Base-by-base conservation (phyloP, 1,140 invertebrate species). In the Anadara kagoshimensis region DNA sequence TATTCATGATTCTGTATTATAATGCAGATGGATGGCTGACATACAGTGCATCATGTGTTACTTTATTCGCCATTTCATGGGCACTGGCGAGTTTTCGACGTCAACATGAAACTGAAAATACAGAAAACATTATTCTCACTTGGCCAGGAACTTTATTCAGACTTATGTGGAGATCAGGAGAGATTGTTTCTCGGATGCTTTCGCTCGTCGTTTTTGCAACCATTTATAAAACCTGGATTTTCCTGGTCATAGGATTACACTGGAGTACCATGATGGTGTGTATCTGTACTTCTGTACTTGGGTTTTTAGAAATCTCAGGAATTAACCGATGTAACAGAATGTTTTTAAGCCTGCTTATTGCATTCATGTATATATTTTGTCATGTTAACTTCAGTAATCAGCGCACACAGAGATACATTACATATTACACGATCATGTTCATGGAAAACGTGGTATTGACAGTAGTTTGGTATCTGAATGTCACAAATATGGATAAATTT, bases 401-500 rank as follows among this genome's bases (percentile, higher is more conserved):
- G 10, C 94, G 94, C 87, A 92, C 95, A 78, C 89, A 93, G 57
- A 95, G 95, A 89, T 94, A 95, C 93, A 91, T 93, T 14, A 94
- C 94, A 65, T 97, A 95, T 90, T 97, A 97, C 89, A 91, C 94
- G n/a, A 95, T 96, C 43, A 96, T 97, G 95, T 93, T 95, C 85
- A 89, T 96, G 54, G 96, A 97, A 90, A 97, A 97, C 86, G 92
- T 91, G 71, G 90, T 96, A 41, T 69, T 87, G 22, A 69, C 75
- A 26, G 61, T 78, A n/a, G 78, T 85, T 8, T 92, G 88, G 92
- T 63, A 75, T 20, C 63, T 70, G 5, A 44, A 65, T 12, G 61
- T 64, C 12, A n/a, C 69, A 51, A 36, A 56, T 4, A 51, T 22
- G 5, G 45, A 69, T 57, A 53, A 62, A 44, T 56, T 71, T 22